phyloP scores from a whole-genome alignment of 2,797 vertebrate species.

The Catharus ustulatus region DNA sequence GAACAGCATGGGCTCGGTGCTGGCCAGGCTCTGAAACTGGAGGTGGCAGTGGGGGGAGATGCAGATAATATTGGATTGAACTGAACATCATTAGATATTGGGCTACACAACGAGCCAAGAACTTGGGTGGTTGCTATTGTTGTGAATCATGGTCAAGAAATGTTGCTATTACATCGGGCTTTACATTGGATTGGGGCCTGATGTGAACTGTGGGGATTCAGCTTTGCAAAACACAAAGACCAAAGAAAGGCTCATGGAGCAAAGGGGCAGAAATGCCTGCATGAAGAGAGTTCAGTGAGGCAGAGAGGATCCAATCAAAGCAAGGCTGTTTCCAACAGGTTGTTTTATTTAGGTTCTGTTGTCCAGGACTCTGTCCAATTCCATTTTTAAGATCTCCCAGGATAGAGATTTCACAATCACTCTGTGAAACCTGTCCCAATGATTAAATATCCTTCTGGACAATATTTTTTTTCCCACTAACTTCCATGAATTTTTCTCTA shows the following conservation, averaged over 20 bases:
- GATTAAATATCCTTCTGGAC: background rate
- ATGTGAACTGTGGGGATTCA: background rate
- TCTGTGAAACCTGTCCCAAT: background rate
- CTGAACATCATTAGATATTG: background rate
- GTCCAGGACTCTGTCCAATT: background rate
- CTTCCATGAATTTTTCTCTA: background rate
- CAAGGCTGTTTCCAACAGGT: background rate
- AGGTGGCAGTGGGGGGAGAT: background rate
- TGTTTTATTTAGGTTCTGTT: background rate
- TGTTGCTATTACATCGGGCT: constrained; percentile 34
- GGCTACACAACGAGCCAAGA: background rate
- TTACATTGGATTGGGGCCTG: constrained; percentile 4
- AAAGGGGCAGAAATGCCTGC: background rate
- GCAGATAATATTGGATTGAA: background rate
- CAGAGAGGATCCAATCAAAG: background rate
- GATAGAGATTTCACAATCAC: background rate
- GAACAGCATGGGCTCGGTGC: background rate
- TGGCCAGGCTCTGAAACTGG: background rate
- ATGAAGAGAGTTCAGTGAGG: background rate
- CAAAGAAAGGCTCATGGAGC: background rate
- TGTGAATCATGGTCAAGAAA: constrained; percentile 56
- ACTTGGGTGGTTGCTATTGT: constrained; percentile 55
- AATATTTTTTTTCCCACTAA: background rate
- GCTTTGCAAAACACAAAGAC: background rate
- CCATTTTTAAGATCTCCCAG: background rate